Percentiles rank a stretch among this genome's conserved stretches.
These are phyloP conservation scores for Hesperophylax magnus DNA, from an alignment of 1,140 invertebrate genomes.

Conservation along the genomic window DNA sequence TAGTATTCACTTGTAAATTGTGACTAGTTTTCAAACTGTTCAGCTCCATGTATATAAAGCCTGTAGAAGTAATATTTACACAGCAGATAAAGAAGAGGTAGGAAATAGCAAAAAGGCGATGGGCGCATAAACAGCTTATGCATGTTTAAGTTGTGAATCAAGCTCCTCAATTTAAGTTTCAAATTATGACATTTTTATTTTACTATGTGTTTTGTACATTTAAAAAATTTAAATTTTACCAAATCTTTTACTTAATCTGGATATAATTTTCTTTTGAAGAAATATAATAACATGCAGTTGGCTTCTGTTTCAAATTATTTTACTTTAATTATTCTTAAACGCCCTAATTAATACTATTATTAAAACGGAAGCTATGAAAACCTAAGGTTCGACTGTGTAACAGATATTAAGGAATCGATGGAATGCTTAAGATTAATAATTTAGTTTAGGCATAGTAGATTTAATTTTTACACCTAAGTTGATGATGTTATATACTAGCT, in stretches of 20 bases:
- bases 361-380: neutral
- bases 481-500: neutral
- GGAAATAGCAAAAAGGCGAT: too few relatives aligned
- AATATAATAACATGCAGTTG: neutral
- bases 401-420: slow-evolving; percentile 15
- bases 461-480: neutral
- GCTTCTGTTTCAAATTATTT: neutral
- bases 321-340: slow-evolving; percentile 15
- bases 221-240: too few relatives aligned
- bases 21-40: too few relatives aligned
- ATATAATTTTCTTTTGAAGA: slow-evolving; percentile 15
- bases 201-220: too few relatives aligned
- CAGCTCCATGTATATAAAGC: too few relatives aligned
- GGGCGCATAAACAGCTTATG: too few relatives aligned
- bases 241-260: slow-evolving; percentile 37
- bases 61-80: too few relatives aligned
- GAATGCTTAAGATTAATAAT: neutral
- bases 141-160: too few relatives aligned
- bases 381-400: slow-evolving; percentile 27
- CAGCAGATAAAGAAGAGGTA: too few relatives aligned
- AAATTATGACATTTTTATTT: too few relatives aligned
- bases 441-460: neutral
- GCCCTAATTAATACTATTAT: neutral
- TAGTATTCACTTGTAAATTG: too few relatives aligned
- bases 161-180: too few relatives aligned